These are phyloP conservation scores for Drosophila busckii DNA, from an alignment of 1,140 invertebrate genomes.

Conservation along the genomic window DNA sequence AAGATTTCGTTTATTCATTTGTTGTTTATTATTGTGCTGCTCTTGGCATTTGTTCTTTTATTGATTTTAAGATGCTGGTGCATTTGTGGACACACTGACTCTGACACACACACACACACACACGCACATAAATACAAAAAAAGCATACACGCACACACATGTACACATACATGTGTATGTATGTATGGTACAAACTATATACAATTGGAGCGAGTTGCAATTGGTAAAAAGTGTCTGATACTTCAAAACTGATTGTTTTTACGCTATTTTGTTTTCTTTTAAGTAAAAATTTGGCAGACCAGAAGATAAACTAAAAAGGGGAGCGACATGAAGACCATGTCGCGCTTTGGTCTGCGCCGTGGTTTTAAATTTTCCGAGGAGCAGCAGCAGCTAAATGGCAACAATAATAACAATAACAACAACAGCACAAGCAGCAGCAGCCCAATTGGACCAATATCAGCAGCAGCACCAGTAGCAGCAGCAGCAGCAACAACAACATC, in stretches of 20 bases:
- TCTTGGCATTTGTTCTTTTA: constrained; percentile 34
- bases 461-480: constrained; percentile 12
- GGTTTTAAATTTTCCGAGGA: constrained; percentile 69
- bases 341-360: constrained; percentile 73
- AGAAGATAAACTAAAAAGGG: constrained; percentile 32
- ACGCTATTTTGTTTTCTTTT: too few species aligned
- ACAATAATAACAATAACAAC: constrained; percentile 18
- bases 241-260: too few species aligned
- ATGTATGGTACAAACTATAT: constrained; percentile 21
- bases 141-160: constrained; percentile 1
- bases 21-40: neutral
- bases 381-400: constrained; percentile 58
- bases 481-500: constrained; percentile 16
- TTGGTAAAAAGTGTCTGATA: too few species aligned
- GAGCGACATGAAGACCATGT: constrained; percentile 67
- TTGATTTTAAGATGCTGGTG: constrained; percentile 37
- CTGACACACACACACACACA: constrained; percentile 1
- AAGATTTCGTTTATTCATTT: constrained; percentile 10
- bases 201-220: constrained; percentile 10
- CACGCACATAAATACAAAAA: constrained; percentile 1
- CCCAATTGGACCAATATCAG: constrained; percentile 7
- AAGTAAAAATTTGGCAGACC: too few species aligned
- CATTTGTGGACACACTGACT: constrained; percentile 43
- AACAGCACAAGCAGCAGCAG: constrained; percentile 12
- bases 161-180: neutral